These are phyloP conservation scores for Microctenopoma stevenorrisi DNA, from an alignment of 2,797 vertebrate genomes.

Conservation along the genomic window DNA sequence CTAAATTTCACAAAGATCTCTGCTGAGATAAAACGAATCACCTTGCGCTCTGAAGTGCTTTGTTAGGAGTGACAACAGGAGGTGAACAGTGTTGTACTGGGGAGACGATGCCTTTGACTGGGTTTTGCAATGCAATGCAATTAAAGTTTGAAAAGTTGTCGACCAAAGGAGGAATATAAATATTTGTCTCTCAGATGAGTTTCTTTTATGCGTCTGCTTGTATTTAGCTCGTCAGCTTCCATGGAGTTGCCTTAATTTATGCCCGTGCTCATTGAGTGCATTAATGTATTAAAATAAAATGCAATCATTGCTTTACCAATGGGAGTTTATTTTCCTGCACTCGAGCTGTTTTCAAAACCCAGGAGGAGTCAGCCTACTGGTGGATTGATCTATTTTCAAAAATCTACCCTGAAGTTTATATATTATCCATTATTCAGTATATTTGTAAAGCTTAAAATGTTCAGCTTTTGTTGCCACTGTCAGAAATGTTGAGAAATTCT, in stretches of 20 bases:
- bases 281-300: slow-evolving; percentile 15
- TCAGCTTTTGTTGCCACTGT: no score
- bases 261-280: background rate
- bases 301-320: slow-evolving; percentile 18
- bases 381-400: slow-evolving; percentile 24
- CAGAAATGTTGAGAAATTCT: no score
- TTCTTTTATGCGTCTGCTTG: slow-evolving; percentile 16
- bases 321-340: slow-evolving; percentile 42
- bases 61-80: slow-evolving; percentile 35
- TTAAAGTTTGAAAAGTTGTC: slow-evolving; percentile 64
- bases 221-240: slow-evolving; percentile 19
- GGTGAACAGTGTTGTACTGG: slow-evolving; percentile 20
- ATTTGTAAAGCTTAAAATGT: no score
- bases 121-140: slow-evolving; percentile 34
- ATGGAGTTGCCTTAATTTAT: background rate
- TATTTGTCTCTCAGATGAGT: slow-evolving; percentile 5
- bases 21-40: slow-evolving; percentile 33
- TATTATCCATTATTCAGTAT: no score
- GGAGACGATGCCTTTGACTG: slow-evolving; percentile 19
- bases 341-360: slow-evolving; percentile 26
- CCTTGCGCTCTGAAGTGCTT: slow-evolving; percentile 35
- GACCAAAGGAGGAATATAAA: slow-evolving; percentile 22
- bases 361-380: slow-evolving; percentile 1
- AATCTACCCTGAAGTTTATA: slow-evolving; percentile 27
- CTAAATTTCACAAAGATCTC: slow-evolving; percentile 49